Conservation (phyloP, 2,113 vertebrate species). For the Sander lucioperca region DNA sequence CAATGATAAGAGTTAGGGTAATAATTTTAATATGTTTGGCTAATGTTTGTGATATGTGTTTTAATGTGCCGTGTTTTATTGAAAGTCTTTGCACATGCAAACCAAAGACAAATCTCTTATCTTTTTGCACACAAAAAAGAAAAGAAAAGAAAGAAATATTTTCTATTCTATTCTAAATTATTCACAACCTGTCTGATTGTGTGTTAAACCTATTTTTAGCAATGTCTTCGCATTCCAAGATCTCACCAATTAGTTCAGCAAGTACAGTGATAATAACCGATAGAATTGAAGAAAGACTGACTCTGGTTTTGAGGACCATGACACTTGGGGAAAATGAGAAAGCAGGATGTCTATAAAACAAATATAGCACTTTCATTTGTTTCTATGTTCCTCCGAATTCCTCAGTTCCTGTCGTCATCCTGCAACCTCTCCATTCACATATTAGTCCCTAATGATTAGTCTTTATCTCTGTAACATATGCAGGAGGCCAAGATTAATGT, state of each 20-base stretch:
- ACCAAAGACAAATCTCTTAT: no score
- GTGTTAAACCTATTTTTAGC: neutral
- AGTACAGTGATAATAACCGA: neutral
- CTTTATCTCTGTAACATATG: slow-evolving; percentile 35
- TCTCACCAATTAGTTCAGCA: neutral
- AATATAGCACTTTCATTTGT: neutral
- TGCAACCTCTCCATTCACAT: neutral
- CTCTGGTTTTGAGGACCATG: neutral
- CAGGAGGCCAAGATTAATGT: slow-evolving; percentile 39
- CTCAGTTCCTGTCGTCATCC: neutral
- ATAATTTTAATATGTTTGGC: no score
- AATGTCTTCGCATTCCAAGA: neutral
- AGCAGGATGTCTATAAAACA: neutral
- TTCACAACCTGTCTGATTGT: neutral
- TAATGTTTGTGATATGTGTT: no score
- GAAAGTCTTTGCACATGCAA: no score
- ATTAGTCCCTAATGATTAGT: slow-evolving; percentile 27
- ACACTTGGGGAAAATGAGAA: no score
- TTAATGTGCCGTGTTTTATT: no score
- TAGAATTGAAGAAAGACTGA: neutral
- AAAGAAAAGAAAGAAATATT: no score
- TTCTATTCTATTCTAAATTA: neutral
- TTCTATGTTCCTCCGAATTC: neutral
- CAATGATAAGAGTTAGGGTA: no score
- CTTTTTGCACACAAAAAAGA: no score